Conservation (phyloP, 2,797 vertebrate species). For the Onychomys leucogaster region DNA sequence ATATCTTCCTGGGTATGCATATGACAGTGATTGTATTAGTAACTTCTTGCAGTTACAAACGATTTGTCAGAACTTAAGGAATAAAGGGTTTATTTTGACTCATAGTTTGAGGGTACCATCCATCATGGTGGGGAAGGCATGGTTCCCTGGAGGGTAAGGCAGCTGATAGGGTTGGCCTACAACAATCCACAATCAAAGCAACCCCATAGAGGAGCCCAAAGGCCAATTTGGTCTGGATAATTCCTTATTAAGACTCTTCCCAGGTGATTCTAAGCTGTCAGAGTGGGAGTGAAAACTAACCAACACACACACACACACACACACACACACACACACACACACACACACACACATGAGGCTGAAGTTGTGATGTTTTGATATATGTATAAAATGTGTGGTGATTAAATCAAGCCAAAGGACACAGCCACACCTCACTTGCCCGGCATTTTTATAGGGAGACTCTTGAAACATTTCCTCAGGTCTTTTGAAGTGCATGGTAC, state of each 20-base stretch:
- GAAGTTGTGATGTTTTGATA: neutral
- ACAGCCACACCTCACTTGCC: too few species aligned
- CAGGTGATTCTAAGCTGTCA: too few species aligned
- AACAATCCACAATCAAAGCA: neutral
- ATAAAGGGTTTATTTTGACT: neutral
- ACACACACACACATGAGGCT: neutral
- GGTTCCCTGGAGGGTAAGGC: neutral
- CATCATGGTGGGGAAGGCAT: neutral
- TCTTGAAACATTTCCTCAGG: neutral
- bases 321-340: neutral
- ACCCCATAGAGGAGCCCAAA: neutral
- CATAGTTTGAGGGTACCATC: neutral
- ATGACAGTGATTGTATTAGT: neutral
- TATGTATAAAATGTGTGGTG: neutral
- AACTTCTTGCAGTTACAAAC: neutral
- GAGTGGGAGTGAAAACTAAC: neutral
- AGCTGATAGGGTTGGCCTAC: neutral
- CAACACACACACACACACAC: neutral
- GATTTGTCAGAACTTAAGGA: neutral
- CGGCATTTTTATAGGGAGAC: neutral
- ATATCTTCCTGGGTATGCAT: neutral
- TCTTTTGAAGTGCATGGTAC: neutral
- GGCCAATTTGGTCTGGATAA: neutral
- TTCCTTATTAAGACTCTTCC: neutral
- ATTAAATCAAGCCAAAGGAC: neutral